Conservation (phyloP, 2,797 vertebrate species). For the Pseudomugil tenellus region DNA sequence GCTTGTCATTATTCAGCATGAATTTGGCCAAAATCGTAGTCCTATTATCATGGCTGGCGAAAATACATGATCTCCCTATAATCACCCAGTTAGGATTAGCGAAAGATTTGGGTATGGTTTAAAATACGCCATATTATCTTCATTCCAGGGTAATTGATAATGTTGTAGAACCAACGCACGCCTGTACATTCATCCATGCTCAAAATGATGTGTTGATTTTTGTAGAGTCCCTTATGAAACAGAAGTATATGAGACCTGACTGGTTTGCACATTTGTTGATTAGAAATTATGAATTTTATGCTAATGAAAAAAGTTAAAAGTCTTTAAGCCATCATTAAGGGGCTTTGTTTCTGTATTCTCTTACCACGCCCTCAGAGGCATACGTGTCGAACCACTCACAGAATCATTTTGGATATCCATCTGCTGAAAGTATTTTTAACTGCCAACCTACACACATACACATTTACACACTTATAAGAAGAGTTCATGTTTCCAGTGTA, state of each 20-base stretch:
- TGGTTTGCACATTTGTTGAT: neutral
- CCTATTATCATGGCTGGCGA: neutral
- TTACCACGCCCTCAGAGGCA: slow-evolving; percentile 4
- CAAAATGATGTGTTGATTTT: neutral
- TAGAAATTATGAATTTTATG: neutral
- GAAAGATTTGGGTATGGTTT: neutral
- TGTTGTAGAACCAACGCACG: neutral
- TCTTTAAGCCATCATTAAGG: neutral
- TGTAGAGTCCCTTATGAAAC: neutral
- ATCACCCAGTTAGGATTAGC: neutral
- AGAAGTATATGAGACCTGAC: too few species aligned
- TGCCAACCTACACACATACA: slow-evolving; percentile 41
- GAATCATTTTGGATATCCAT: slow-evolving; percentile 7
- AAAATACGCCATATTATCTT: neutral
- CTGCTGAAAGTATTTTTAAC: slow-evolving; percentile 34
- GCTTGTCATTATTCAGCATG: neutral
- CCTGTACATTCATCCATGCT: neutral
- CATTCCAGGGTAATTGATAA: neutral
- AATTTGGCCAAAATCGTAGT: neutral
- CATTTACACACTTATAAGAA: slow-evolving; percentile 6
- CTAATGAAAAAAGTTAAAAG: neutral
- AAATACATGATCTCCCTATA: neutral
- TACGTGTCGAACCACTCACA: slow-evolving; percentile 14
- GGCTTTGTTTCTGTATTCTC: neutral
- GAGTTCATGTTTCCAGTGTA: slow-evolving; percentile 51